Conservation (phyloP, 23 tunicate species). For the Phallusia fumigata region DNA sequence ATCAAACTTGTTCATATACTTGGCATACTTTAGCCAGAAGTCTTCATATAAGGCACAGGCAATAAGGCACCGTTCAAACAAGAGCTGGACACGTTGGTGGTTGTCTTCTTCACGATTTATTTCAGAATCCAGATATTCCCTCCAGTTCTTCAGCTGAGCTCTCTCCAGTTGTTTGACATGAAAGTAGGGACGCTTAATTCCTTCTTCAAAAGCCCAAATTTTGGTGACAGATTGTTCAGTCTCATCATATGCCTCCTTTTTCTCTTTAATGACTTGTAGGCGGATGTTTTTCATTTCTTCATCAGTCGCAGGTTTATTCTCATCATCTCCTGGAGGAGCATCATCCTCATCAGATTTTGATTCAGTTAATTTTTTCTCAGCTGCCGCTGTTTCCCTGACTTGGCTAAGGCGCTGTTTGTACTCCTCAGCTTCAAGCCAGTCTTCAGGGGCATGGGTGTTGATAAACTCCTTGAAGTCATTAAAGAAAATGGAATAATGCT, state of each 20-base stretch:
- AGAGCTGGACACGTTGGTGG: conserved; percentile 41
- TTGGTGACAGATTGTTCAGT: conserved; percentile 82
- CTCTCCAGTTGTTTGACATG: conserved; percentile 93
- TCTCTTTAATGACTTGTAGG: conserved; percentile 37
- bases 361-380: conserved; percentile 12
- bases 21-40: conserved; percentile 93
- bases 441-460: conserved; percentile 61
- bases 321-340: conserved; percentile 76
- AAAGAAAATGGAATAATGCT: conserved; percentile 72
- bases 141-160: conserved; percentile 90
- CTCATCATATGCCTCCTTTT: conserved; percentile 58
- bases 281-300: conserved; percentile 66
- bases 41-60: conserved; percentile 97
- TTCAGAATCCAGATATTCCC: conserved; percentile 81
- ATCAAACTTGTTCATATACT: conserved; percentile 65
- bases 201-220: conserved; percentile 95
- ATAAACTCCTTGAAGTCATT: conserved; percentile 78
- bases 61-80: conserved; percentile 87
- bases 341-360: conserved; percentile 62
- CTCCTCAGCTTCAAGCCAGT: conserved; percentile 35
- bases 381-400: conserved; percentile 38
- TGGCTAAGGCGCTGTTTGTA: conserved; percentile 40
- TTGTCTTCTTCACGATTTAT: conserved; percentile 44
- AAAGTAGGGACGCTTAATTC: conserved; percentile 84
- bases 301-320: conserved; percentile 74